Evolutionary conservation across 1,140 invertebrate species (phyloP), one percentile per base, ranked within the genome.

Genomic region (Dufourea novaeangliae): DNA sequence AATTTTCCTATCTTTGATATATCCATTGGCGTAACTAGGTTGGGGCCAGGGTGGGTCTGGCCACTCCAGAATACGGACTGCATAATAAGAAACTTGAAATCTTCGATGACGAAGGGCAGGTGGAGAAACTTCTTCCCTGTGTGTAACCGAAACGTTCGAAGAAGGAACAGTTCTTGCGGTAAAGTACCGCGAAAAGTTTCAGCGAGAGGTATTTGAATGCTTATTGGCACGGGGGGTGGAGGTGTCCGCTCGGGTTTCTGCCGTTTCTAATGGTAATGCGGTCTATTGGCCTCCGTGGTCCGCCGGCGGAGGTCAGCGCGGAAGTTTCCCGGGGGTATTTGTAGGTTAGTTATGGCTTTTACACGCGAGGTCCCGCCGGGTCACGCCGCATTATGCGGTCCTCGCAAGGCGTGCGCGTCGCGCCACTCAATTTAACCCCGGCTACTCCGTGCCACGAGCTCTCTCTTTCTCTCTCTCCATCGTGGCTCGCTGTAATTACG

Each of bases 321-420:
- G 62, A 78, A 83, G 56, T 83, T 83, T 83, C 68, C 63, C 62
- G 17, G 72, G 63, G 63, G 78, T 83, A 82, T 78, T 83, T 78
- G 73, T 68, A 63, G 80, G 68, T 83, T 83, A 83, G 80, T 83
- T 83, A 83, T 82, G 81, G 81, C 74, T 82, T 78, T 78, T 73
- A 82, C 81, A 72, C 81, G 81, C 80, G 80, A 83, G 80, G 80
- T 83, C 68, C 62, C 57, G 32, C 12, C 54, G 34, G 81, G 74
- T 82, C 74, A 73, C 39, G 74, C 56, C 56, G 50, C 74, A 83
- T 83, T 83, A 83, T 83, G 80, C 73, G 79, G 74, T 56, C 57
- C 62, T 78, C 63, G 81, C 73, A 83, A 67, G 54, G 69, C 75
- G 72, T 61, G 66, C 61, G 72, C 72, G 73, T 83, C 67, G 73